Conservation (phyloP, 2,888 invertebrate species). For the Diaperis boleti region DNA sequence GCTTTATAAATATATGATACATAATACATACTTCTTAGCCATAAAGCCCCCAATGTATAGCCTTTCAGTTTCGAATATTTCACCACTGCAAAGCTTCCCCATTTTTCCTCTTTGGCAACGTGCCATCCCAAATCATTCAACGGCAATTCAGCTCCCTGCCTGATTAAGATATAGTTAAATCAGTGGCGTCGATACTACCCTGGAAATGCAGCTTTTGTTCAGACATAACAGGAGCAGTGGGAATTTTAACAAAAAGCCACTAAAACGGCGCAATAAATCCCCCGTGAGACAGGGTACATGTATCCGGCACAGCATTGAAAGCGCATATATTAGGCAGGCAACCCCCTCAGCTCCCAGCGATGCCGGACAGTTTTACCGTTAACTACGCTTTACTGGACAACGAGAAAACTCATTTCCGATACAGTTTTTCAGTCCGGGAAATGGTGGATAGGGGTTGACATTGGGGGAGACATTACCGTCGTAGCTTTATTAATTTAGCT, state of each 20-base stretch:
- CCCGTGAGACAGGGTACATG: constrained; percentile 58
- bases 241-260: constrained; percentile 60
- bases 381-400: constrained; percentile 37
- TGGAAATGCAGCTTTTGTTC: constrained; percentile 55
- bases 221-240: constrained; percentile 55
- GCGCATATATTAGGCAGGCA: constrained; percentile 58
- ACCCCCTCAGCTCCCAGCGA: constrained; percentile 42
- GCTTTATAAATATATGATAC: no score
- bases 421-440: constrained; percentile 26
- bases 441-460: no score
- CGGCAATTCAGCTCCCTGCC: no score
- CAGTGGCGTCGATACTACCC: constrained; percentile 47
- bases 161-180: constrained; percentile 47
- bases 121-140: no score
- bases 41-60: no score
- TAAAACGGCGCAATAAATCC: constrained; percentile 59
- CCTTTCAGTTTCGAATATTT: no score
- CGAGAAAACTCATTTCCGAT: constrained; percentile 31
- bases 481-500: no score
- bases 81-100: no score
- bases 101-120: no score
- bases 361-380: constrained; percentile 38
- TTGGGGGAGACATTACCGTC: no score
- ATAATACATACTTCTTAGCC: no score
- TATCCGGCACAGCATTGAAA: constrained; percentile 58